Evolutionary conservation across 92 coral and sea anemone species (phyloP).

Genomic region (Isaurus tuberculatus): DNA sequence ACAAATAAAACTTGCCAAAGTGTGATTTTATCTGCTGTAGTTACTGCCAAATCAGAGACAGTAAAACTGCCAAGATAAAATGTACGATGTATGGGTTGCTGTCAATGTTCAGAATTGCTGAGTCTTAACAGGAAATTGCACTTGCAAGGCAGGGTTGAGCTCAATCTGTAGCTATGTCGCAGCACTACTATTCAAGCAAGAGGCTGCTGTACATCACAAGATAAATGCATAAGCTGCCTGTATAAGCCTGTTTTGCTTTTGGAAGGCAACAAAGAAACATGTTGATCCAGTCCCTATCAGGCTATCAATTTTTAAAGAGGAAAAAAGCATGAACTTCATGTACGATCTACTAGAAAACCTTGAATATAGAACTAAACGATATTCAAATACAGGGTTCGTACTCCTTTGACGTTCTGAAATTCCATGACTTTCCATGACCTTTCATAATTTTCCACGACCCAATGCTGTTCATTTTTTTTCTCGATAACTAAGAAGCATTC

Average conservation of each 20-base stretch:
- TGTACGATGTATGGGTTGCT: conserved; percentile 4
- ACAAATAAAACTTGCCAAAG: neutral
- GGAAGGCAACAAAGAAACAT: conserved; percentile 6
- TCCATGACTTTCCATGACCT: too few relatives aligned
- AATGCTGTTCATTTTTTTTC: too few relatives aligned
- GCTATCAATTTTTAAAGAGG: neutral
- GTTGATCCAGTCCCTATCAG: neutral
- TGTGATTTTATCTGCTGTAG: neutral
- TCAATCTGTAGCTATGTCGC: neutral
- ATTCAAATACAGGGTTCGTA: too few relatives aligned
- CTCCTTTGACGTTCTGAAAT: too few relatives aligned
- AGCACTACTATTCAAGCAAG: conserved; percentile 2
- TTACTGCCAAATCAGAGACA: neutral
- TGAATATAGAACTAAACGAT: too few relatives aligned
- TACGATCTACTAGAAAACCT: too few relatives aligned
- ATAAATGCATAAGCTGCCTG: neutral
- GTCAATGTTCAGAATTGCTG: neutral
- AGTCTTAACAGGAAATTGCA: conserved; percentile 7
- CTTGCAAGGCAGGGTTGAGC: neutral
- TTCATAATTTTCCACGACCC: too few relatives aligned
- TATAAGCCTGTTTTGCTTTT: neutral
- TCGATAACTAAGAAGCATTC: too few relatives aligned
- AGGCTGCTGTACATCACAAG: conserved; percentile 9
- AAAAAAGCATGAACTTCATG: too few relatives aligned
- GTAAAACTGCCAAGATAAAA: conserved; percentile 11